Conservation (phyloP, 1,140 invertebrate genomes). For the Euschistus heros region DNA sequence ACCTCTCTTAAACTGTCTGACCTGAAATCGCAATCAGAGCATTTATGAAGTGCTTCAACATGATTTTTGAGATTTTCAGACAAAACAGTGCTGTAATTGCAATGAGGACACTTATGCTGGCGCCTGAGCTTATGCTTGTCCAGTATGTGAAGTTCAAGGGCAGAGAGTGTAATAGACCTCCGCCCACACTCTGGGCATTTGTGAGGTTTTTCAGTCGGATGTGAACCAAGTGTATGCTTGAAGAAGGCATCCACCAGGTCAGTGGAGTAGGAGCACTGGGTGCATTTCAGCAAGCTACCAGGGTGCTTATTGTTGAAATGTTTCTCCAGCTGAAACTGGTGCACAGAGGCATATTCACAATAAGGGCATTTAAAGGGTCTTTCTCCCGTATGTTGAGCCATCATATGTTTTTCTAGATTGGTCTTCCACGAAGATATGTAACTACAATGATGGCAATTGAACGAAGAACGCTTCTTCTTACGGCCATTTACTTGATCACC, state of each 20-base stretch:
- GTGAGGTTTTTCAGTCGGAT: background rate
- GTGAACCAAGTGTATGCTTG: background rate
- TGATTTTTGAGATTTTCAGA: background rate
- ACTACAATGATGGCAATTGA: conserved; percentile 2
- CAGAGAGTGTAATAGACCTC: background rate
- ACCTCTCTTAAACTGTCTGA: background rate
- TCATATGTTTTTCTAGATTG: conserved; percentile 4
- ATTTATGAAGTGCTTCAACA: background rate
- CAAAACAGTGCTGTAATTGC: background rate
- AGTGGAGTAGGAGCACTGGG: background rate
- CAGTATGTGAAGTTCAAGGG: background rate
- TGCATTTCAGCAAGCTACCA: background rate
- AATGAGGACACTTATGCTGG: background rate
- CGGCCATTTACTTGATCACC: no score
- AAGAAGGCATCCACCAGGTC: background rate
- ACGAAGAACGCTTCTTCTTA: background rate
- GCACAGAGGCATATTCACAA: background rate
- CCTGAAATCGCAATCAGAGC: conserved; percentile 1
- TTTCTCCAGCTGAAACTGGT: conserved; percentile 1
- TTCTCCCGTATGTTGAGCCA: conserved; percentile 3
- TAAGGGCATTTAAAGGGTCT: background rate
- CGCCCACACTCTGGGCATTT: background rate
- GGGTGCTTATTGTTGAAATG: background rate
- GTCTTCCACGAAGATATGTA: conserved; percentile 9
- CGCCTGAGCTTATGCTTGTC: background rate